Evolutionary conservation across 2,113 vertebrate species (phyloP), one percentile per base, ranked within the genome.

Genomic region (Bothrops jararaca): DNA sequence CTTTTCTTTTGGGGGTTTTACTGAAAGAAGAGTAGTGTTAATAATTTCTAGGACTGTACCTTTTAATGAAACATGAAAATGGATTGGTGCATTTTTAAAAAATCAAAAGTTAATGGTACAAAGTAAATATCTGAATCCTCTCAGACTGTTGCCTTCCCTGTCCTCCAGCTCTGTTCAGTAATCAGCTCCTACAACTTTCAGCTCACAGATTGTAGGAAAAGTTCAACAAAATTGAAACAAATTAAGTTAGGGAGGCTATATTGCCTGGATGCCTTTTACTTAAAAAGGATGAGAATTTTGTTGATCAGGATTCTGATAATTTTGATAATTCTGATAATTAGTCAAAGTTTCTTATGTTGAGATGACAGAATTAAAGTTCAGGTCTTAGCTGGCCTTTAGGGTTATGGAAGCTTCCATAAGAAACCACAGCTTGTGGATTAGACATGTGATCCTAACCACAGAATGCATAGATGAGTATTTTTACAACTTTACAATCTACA

Each of bases 1-100:
- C 42, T 52, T 92, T 54, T 42, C 90, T 87, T 92, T 95, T 23
- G 95, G 22, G 86, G n/a, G 29, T 1, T 57, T 53, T 93, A 92
- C 86, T 74, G 85, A n/a, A 95, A 48, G 22, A 42, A 1, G 87
- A 42, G 64, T 0, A 91, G 53, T 94, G 94, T 90, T 92, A 93
- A 92, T 90, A 94, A 95, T 95, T 94, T 34, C 86, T 53, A 92
- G 60, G 42, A 95, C 89, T 91, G 89, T 94, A 94, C 22, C 34
- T 80, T 80, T 42, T 80, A 80, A 80, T 80, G n/a, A 80, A 80
- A 80, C 8, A 20, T 80, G 18, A 80, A 42, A 42, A 80, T 42
- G 74, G 34, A 23, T 4, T 64, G 45, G 20, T 56, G 13, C 60
- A 24, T 11, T 0, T 94, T 87, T 89, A 9, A 50, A 50, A 93